These are phyloP conservation scores for Eufriesea mexicana DNA, from an alignment of 1,140 invertebrate species.

Conservation along the genomic window DNA sequence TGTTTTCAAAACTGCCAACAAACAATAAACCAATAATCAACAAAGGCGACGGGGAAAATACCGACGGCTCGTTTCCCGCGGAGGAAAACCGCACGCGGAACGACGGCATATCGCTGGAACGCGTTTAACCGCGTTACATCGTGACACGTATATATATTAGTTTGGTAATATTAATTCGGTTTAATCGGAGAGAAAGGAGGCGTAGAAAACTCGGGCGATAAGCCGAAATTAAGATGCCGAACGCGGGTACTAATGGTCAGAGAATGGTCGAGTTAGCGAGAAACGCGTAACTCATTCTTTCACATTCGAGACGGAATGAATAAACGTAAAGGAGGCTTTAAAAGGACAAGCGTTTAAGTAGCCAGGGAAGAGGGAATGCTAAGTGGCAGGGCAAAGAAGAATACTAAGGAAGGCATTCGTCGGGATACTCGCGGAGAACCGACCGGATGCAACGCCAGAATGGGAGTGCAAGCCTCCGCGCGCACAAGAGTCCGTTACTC, in stretches of 20 bases:
- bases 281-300: conserved; percentile 23
- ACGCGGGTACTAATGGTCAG: neutral
- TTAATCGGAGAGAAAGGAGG: neutral
- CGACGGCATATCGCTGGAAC: neutral
- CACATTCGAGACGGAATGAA: conserved; percentile 12
- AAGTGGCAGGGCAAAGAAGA: conserved; percentile 45
- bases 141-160: neutral
- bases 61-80: neutral
- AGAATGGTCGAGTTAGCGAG: conserved; percentile 9
- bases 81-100: neutral
- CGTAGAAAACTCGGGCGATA: neutral
- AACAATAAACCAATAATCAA: conserved; percentile 16
- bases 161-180: neutral
- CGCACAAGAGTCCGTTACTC: conserved; percentile 76
- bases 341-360: conserved; percentile 41
- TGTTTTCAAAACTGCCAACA: conserved; percentile 18
- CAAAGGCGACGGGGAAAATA: neutral
- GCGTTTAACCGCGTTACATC: too few species aligned
- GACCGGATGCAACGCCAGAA: conserved; percentile 79
- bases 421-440: conserved; percentile 64
- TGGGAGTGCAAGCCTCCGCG: conserved; percentile 75
- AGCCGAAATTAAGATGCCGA: neutral
- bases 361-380: conserved; percentile 20
- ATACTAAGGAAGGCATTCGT: conserved; percentile 38
- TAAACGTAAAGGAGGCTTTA: conserved; percentile 43